A percentile compares a stretch with the other conserved stretches of the same genome.
phyloP scores from a whole-genome alignment of 2,888 invertebrate genomes.

The Amiota mariae region DNA sequence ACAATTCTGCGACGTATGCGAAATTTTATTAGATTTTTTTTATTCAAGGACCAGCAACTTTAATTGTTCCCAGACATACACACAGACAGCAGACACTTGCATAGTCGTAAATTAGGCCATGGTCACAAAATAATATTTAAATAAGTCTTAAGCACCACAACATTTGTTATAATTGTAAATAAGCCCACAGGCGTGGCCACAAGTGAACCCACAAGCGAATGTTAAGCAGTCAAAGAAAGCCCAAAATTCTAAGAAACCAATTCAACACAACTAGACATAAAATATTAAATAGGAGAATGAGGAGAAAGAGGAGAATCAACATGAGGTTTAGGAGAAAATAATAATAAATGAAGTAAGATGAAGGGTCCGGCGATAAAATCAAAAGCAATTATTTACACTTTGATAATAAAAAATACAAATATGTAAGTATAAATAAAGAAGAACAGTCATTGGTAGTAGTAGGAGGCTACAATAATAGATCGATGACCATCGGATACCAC shows the following conservation, averaged over 20 bases:
- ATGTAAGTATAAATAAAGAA: no score
- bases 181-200: background rate
- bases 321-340: slow-evolving; percentile 1
- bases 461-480: background rate
- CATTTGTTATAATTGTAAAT: slow-evolving; percentile 58
- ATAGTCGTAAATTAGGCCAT: slow-evolving; percentile 43
- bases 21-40: background rate
- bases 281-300: no score
- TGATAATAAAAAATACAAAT: slow-evolving; percentile 48
- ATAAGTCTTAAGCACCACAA: slow-evolving; percentile 31
- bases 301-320: no score
- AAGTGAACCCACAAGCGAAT: no score
- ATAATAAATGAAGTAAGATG: slow-evolving; percentile 34
- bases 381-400: slow-evolving; percentile 66
- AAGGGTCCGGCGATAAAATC: slow-evolving; percentile 51
- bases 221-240: slow-evolving; percentile 25
- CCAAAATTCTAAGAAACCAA: slow-evolving; percentile 19
- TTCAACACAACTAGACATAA: no score
- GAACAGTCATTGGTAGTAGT: background rate
- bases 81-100: slow-evolving; percentile 11
- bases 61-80: no score
- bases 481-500: no score
- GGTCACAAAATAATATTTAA: slow-evolving; percentile 22
- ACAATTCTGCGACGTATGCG: background rate
- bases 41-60: background rate